Conservation (phyloP, 2,888 invertebrate species). For the Tenthredo amoena region DNA sequence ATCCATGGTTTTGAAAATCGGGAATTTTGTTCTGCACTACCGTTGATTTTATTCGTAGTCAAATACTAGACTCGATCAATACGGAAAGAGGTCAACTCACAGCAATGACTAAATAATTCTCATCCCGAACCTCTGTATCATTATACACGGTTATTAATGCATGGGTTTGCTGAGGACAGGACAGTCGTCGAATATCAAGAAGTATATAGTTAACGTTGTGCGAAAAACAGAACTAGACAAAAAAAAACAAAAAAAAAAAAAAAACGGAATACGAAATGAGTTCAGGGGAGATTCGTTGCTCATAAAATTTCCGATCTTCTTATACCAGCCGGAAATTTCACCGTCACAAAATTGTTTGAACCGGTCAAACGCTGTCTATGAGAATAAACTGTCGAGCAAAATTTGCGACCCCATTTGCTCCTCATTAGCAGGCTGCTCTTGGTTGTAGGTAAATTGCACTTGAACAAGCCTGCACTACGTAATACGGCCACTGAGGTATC, state of each 20-base stretch:
- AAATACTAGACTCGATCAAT: neutral
- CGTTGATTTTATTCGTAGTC: neutral
- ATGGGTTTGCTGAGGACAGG: neutral
- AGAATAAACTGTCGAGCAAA: neutral
- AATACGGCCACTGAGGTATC: neutral
- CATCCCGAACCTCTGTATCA: neutral
- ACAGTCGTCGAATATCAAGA: neutral
- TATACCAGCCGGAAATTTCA: too few relatives aligned
- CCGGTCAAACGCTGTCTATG: neutral
- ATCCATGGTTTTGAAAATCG: neutral
- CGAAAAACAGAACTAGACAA: neutral
- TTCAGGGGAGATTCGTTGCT: too few relatives aligned
- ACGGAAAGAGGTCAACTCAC: neutral
- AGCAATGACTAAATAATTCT: neutral
- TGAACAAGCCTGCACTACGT: neutral
- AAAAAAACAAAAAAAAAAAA: neutral
- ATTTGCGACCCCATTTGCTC: neutral
- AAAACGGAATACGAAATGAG: neutral
- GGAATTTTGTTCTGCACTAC: neutral
- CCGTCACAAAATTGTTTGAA: too few relatives aligned
- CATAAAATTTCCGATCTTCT: too few relatives aligned
- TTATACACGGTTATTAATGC: neutral
- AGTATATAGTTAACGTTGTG: neutral
- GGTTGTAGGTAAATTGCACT: neutral
- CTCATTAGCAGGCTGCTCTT: conserved; percentile 8